phyloP scores from a whole-genome alignment of 2,888 invertebrate species.

The Lithophane ornitopus region DNA sequence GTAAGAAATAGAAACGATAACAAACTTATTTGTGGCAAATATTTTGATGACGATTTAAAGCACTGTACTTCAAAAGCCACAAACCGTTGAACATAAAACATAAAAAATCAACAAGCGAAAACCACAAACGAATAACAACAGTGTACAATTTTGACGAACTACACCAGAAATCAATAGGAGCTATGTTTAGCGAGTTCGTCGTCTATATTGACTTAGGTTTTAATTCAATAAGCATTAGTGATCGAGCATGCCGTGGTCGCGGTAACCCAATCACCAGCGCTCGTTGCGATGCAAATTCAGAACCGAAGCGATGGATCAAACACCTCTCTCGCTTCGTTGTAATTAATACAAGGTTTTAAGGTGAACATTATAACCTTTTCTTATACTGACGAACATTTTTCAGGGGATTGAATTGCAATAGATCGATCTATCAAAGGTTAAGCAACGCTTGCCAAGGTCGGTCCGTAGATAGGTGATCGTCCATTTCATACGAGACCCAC shows the following conservation, averaged over 20 bases:
- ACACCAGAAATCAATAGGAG: slow-evolving; percentile 59
- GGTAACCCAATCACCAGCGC: slow-evolving; percentile 76
- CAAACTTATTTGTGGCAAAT: too few relatives aligned
- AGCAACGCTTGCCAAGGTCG: background rate
- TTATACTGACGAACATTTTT: background rate
- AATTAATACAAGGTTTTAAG: slow-evolving; percentile 53
- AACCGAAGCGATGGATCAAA: slow-evolving; percentile 59
- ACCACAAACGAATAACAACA: slow-evolving; percentile 38
- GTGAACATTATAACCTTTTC: slow-evolving; percentile 1
- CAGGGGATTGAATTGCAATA: background rate
- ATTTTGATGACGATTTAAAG: background rate
- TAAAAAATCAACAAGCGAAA: slow-evolving; percentile 41
- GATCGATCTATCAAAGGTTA: background rate
- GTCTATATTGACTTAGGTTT: slow-evolving; percentile 64
- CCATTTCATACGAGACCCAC: background rate
- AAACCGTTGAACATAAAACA: slow-evolving; percentile 20
- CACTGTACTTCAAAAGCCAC: background rate
- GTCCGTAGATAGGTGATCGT: background rate
- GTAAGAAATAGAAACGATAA: too few relatives aligned
- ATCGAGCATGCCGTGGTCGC: slow-evolving; percentile 63
- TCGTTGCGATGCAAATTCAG: slow-evolving; percentile 83
- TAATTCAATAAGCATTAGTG: slow-evolving; percentile 71
- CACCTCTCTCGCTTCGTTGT: slow-evolving; percentile 41
- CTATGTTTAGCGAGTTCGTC: slow-evolving; percentile 49
- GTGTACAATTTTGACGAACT: slow-evolving; percentile 41